Base-by-base conservation (phyloP, 2,888 invertebrate species). In the Acrocera orbiculus region DNA sequence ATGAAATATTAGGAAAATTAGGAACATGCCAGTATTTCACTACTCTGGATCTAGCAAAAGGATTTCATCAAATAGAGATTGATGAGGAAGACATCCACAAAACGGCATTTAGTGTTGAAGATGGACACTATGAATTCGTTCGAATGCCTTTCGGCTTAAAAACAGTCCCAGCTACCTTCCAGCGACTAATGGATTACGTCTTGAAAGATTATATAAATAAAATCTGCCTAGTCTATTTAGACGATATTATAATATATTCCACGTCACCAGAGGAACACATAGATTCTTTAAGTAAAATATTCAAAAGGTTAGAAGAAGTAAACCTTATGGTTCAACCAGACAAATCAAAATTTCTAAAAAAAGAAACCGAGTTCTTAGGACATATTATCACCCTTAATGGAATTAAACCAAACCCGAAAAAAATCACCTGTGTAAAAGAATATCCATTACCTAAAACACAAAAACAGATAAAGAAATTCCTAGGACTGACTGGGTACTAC, bases 81-180 rank as follows among this genome's bases (percentile, higher is more conserved):
- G 32, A 22, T 8, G 22, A 28, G 14, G 26, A 39, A 9, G 40
- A 39, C 16, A 35, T 32, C 13, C 27, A 35, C 3, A 43, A 44
- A 30, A 44, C 42, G 2, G 43, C 44, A 3, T 44, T 46, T 19
- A 34, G 30, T 10, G 39, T 39, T 2, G 24, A 16, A 14, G 25
- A 19, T 10, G 42, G 41, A 4, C 40, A 42, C 15, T 42, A 35
- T 7, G 35, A 43, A 28, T 45, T 36, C 16, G 23, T 32, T 4
- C 25, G 40, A 5, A 52, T 56, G 51, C 53, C 52, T 57, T 38
- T 36, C n/a, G n/a, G n/a, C n/a, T n/a, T n/a, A n/a, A n/a, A n/a
- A n/a, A n/a, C 52, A 35, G 54, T 57, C 1, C 59, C 61, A 1
- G 46, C 50, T 0, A 56, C 55, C 0, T 56, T 58, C 27, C 56